phyloP scores from a whole-genome alignment of 2,888 invertebrate genomes.

The Zygaena filipendulae region DNA sequence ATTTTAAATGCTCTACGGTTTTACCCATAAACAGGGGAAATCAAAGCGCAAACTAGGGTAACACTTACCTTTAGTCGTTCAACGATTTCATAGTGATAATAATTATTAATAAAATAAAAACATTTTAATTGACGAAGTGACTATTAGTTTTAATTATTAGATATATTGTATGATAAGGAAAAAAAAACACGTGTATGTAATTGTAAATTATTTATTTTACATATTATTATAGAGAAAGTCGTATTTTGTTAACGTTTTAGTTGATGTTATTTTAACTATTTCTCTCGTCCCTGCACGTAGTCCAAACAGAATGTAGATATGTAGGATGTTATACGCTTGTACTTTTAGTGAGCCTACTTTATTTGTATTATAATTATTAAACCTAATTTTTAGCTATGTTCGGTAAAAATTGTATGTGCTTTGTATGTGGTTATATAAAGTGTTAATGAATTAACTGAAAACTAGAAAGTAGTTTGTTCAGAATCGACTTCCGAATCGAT shows the following conservation, averaged over 20 bases:
- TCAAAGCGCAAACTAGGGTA: no score
- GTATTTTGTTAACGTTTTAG: slow-evolving; percentile 70
- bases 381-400: slow-evolving; percentile 45
- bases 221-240: slow-evolving; percentile 67
- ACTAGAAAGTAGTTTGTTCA: no score
- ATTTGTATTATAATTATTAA: slow-evolving; percentile 62
- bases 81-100: no score
- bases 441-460: no score
- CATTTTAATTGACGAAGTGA: slow-evolving; percentile 57
- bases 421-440: slow-evolving; percentile 34
- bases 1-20: no score
- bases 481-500: no score
- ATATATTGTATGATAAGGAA: no score
- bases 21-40: no score
- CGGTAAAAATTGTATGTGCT: slow-evolving; percentile 44
- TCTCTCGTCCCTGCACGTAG: slow-evolving; percentile 55
- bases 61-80: no score
- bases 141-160: slow-evolving; percentile 54
- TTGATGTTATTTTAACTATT: slow-evolving; percentile 58
- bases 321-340: slow-evolving; percentile 67
- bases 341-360: slow-evolving; percentile 62
- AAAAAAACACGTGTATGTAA: slow-evolving; percentile 65
- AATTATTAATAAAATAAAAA: no score
- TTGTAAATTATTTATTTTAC: slow-evolving; percentile 66
- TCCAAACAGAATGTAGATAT: slow-evolving; percentile 60